These are phyloP conservation scores for Euwallacea fornicatus DNA, from an alignment of 1,140 invertebrate species.

Conservation along the genomic window DNA sequence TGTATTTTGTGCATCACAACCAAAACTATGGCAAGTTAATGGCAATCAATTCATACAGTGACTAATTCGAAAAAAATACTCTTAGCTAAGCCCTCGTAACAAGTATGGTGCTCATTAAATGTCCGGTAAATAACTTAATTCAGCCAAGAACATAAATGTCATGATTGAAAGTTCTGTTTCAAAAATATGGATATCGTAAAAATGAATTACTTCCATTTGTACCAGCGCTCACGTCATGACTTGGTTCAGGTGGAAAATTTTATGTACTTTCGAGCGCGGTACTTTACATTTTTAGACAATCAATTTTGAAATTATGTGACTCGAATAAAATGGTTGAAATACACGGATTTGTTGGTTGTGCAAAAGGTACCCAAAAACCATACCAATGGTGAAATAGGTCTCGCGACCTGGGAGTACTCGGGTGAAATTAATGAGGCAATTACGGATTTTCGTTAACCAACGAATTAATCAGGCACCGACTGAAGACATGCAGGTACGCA, in stretches of 20 bases:
- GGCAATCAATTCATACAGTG: too few species aligned
- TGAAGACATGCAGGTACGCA: too few species aligned
- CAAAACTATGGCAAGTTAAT: too few species aligned
- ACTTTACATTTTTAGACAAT: slow-evolving; percentile 27
- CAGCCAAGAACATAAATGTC: slow-evolving; percentile 27
- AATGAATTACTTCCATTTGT: slow-evolving; percentile 31
- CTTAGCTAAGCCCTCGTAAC: slow-evolving; percentile 6
- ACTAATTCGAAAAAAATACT: neutral
- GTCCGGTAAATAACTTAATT: slow-evolving; percentile 32
- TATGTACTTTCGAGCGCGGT: slow-evolving; percentile 24
- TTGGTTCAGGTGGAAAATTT: slow-evolving; percentile 33
- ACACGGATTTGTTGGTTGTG: neutral
- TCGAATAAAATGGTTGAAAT: slow-evolving; percentile 17
- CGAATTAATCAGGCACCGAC: too few species aligned
- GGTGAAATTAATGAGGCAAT: too few species aligned
- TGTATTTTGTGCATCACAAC: too few species aligned
- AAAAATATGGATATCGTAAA: slow-evolving; percentile 37
- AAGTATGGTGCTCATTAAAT: slow-evolving; percentile 16
- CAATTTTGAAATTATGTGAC: slow-evolving; percentile 26
- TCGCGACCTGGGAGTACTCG: too few species aligned
- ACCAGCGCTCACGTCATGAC: slow-evolving; percentile 29
- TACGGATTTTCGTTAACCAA: too few species aligned
- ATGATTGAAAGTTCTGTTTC: slow-evolving; percentile 31
- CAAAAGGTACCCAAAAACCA: too few species aligned
- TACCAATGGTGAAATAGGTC: too few species aligned